phyloP scores from a whole-genome alignment of 2,888 invertebrate genomes.

The Nematopogon swammerdamellus region DNA sequence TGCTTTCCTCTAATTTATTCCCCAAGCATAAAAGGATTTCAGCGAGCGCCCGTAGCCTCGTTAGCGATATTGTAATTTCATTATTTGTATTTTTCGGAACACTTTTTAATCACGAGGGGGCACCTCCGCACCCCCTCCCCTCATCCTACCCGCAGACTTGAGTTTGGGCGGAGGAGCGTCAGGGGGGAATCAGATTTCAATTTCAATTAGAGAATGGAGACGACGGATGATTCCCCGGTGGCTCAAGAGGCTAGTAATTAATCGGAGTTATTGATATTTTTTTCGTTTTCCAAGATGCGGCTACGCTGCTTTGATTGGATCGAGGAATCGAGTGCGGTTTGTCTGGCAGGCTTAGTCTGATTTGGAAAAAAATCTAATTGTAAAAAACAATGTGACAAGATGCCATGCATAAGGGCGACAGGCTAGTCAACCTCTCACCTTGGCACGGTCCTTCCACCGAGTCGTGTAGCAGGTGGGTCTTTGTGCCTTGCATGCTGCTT shows the following conservation, averaged over 20 bases:
- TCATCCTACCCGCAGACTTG: too few species aligned
- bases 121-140: too few species aligned
- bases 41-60: slow-evolving; percentile 38
- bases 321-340: not conserved
- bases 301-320: not conserved
- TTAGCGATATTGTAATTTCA: slow-evolving; percentile 60
- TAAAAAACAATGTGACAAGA: too few species aligned
- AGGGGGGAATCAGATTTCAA: slow-evolving; percentile 54
- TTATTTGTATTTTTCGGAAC: slow-evolving; percentile 55
- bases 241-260: not conserved
- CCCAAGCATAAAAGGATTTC: slow-evolving; percentile 54
- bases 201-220: slow-evolving; percentile 47
- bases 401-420: too few species aligned
- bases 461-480: too few species aligned
- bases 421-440: too few species aligned
- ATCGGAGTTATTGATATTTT: not conserved
- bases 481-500: too few species aligned
- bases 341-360: too few species aligned
- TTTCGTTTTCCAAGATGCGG: not conserved
- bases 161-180: too few species aligned
- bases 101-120: slow-evolving; percentile 49
- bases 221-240: not conserved
- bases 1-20: slow-evolving; percentile 47
- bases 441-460: too few species aligned
- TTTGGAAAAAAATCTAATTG: too few species aligned